Percentiles rank a stretch among this genome's conserved stretches.
Conservation (phyloP, 2,113 vertebrate genomes). For the Oplegnathus fasciatus region DNA sequence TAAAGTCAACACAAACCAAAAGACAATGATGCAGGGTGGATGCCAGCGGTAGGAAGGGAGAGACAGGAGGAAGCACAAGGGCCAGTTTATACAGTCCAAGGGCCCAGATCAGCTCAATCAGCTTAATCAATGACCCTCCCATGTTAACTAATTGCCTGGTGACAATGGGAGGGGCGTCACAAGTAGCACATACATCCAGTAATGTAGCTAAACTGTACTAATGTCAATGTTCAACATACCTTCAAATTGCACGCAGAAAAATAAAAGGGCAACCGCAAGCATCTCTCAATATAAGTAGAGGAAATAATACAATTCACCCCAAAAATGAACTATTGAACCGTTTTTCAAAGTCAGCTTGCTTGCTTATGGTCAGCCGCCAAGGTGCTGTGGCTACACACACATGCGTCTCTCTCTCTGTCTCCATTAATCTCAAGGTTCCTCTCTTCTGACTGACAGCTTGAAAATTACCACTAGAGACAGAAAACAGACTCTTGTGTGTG, state of each 20-base stretch:
- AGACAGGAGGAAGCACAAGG: too few species aligned
- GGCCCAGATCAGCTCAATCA: too few species aligned
- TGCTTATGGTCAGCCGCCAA: background rate
- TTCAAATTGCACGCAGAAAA: background rate
- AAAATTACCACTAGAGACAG: slow-evolving; percentile 28
- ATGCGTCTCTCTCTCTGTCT: background rate
- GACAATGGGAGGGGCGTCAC: too few species aligned
- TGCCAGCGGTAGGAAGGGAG: too few species aligned
- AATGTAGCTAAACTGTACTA: background rate
- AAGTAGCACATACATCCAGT: too few species aligned
- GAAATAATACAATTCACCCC: background rate
- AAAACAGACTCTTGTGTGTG: background rate
- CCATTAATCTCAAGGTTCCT: slow-evolving; percentile 17
- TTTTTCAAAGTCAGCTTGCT: background rate
- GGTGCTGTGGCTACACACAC: too few species aligned
- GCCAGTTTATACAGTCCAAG: too few species aligned
- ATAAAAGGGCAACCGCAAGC: background rate
- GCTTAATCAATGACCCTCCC: too few species aligned
- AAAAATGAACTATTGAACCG: background rate
- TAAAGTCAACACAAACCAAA: too few species aligned
- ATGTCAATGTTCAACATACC: background rate
- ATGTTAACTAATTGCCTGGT: too few species aligned
- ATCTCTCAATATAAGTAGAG: background rate
- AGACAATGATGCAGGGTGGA: too few species aligned
- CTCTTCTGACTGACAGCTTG: slow-evolving; percentile 31